Conservation (phyloP, 1,140 invertebrate species). For the Drosophila sulfurigaster region DNA sequence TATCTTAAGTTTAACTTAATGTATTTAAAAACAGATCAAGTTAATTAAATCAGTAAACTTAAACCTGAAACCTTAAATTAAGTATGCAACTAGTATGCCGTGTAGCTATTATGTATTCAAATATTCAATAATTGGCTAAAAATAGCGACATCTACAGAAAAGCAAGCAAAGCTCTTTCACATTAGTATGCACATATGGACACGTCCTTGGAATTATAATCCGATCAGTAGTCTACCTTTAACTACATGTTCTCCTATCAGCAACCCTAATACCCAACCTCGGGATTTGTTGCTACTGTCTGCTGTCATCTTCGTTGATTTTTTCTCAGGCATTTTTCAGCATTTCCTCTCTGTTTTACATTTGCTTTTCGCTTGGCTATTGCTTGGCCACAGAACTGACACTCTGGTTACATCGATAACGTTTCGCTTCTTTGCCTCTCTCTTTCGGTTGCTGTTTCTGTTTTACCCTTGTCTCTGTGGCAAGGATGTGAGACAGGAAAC, state of each 20-base stretch:
- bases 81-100: no score
- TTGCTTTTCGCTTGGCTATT: conserved; percentile 35
- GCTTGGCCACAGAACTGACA: conserved; percentile 30
- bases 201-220: conserved; percentile 5
- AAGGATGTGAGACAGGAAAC: conserved; percentile 24
- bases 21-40: no score
- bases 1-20: no score
- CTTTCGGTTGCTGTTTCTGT: neutral
- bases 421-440: conserved; percentile 26
- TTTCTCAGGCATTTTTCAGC: conserved; percentile 31
- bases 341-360: conserved; percentile 40
- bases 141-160: no score
- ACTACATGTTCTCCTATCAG: neutral
- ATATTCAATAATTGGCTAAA: no score
- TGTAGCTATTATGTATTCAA: no score
- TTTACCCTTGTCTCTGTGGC: conserved; percentile 12
- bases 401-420: conserved; percentile 43
- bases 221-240: neutral
- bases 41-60: no score
- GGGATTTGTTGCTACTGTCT: conserved; percentile 2
- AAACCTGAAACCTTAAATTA: no score
- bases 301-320: conserved; percentile 6
- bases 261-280: conserved; percentile 25
- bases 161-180: no score
- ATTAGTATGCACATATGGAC: neutral